Conservation (phyloP, 2,113 vertebrate species). For the Hypomesus transpacificus region DNA sequence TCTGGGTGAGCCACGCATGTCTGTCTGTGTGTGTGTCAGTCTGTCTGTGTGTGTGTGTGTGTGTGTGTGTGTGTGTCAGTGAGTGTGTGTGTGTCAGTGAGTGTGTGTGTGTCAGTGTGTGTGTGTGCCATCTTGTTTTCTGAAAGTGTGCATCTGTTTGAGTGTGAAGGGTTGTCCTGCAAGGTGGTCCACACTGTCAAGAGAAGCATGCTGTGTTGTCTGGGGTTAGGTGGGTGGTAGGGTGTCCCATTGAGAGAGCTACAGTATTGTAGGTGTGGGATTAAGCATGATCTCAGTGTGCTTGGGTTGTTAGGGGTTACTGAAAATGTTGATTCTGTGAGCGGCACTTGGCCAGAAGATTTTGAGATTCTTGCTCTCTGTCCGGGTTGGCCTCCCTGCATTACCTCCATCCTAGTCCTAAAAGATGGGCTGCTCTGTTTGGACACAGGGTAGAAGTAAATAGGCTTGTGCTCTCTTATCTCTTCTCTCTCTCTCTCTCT, state of each 20-base stretch:
- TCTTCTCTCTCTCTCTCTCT: not conserved
- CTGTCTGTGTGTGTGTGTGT: not conserved
- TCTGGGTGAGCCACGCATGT: constrained; percentile 76
- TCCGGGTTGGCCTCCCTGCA: not conserved
- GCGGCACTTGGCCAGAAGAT: not conserved
- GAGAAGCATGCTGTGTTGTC: not conserved
- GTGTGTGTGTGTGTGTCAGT: not conserved
- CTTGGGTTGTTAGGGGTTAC: not conserved
- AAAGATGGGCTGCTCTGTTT: not conserved
- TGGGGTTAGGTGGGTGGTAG: not conserved
- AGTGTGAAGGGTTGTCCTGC: not conserved
- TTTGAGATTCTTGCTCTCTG: too few species aligned
- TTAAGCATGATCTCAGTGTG: not conserved
- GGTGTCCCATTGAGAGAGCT: not conserved
- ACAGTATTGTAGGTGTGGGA: not conserved
- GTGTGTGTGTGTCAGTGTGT: not conserved
- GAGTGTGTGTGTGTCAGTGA: not conserved
- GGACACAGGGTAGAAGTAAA: too few species aligned
- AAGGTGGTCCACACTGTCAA: not conserved
- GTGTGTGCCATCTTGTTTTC: not conserved
- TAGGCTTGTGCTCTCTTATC: not conserved
- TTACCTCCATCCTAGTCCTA: not conserved
- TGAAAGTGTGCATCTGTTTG: not conserved
- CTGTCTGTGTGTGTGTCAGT: not conserved
- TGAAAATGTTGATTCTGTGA: not conserved